Evolutionary conservation across 23 tunicate species (phyloP), one percentile per base, ranked within the genome.

Genomic region (Corella eumyota): DNA sequence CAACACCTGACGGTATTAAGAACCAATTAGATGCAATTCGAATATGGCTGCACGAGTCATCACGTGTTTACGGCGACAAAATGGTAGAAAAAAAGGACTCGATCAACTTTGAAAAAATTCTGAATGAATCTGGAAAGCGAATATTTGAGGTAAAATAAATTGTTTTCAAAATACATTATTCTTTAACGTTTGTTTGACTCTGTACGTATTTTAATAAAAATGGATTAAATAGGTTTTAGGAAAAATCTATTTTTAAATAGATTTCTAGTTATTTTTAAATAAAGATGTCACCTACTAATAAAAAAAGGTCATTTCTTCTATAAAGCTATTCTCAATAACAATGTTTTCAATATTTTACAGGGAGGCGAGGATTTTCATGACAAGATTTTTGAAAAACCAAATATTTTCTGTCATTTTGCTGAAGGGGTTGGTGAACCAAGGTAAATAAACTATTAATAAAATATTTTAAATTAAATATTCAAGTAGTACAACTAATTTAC

Each of bases 381-480:
- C 47, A 71, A 65, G 33, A 65, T 85, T 46, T 62, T 77, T 0
- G 70, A 67, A 24, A 60, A 85, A 44, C 95, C 95, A n/a, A 85
- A 85, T 34, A 77, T 85, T 31, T 85, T 77, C 71, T 77, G 95
- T 56, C 95, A 85, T 44, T 85, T 85, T 56, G 75, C 85, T 6
- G 85, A 85, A 77, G 95, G 95, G 4, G 60, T 74, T 1, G 75
- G 79, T 50, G 95, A 85, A 53, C 95, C 85, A 28, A 85, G 68
- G 78, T 77, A 32, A 59, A 63, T 2, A 28, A 9, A 40, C 48
- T 9, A 15, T 15, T n/a, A n/a, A n/a, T n/a, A n/a, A n/a, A n/a
- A n/a, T n/a, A n/a, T n/a, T n/a, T n/a, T n/a, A n/a, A n/a, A n/a
- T n/a, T n/a, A n/a, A n/a, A n/a, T n/a, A n/a, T n/a, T n/a, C n/a